Base-by-base conservation (phyloP, 1,140 invertebrate genomes). In the Microplitis mediator region DNA sequence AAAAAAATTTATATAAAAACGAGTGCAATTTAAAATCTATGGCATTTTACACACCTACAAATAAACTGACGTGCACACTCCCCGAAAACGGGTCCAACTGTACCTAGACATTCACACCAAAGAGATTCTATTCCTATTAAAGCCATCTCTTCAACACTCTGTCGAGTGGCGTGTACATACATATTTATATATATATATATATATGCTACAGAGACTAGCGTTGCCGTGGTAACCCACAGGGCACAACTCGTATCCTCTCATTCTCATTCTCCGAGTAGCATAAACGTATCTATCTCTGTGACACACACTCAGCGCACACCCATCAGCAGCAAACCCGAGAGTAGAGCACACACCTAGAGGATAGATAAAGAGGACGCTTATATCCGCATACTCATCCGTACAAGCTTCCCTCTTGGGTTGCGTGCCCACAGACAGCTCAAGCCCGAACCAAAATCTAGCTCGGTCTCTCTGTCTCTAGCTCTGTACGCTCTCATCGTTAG, bases 91-190 rank as follows among this genome's bases (percentile, higher is more conserved):
- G 76, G 75, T 75, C 76, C 74, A 76, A 76, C 77, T 80, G 77
- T 68, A 72, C 39, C 74, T 72, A 77, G 6, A 45, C 39, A 6
- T 11, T 54, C n/a, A 54, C n/a, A 78, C 50, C 61, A 35, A 63
- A 14, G 32, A 54, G 62, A 65, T 51, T 80, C 82, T 80, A 84
- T 84, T 83, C 83, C 83, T 84, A 85, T 85, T 83, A 85, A 84
- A 85, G 81, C 81, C 80, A 82, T 83, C 82, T 81, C 75, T 79
- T 77, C 6, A 45, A 45, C 23, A 11, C 39, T 39, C 36, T 11
- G 39, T 45, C 39, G 39, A 45, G 39, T 11, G 39, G 3, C 6
- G 11, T 45, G 39, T 45, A 11, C 11, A 8, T 11, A 6, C 39
- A 11, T 6, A 11, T 45, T 3, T 45, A 6, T 45, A 45, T 45